phyloP scores from a whole-genome alignment of 2,888 invertebrate species.

The Allygus modestus region DNA sequence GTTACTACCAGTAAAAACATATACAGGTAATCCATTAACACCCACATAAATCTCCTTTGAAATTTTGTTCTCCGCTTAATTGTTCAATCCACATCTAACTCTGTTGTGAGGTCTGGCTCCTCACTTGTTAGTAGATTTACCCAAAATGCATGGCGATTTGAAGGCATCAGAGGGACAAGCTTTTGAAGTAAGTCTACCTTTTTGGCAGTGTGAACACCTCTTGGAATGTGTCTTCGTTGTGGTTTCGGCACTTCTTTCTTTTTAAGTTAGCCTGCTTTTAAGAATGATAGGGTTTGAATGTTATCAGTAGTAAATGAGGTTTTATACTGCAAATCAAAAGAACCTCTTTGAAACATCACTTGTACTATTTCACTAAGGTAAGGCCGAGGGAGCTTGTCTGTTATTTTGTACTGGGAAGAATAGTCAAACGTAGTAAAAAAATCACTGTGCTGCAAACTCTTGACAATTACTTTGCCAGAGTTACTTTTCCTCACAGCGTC shows the following conservation, averaged over 20 bases:
- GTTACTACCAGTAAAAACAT: too few species aligned
- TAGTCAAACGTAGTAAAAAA: constrained; percentile 29
- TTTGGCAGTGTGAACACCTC: neutral
- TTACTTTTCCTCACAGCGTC: constrained; percentile 12
- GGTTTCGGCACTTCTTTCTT: constrained; percentile 35
- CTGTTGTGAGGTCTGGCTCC: constrained; percentile 24
- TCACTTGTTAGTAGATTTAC: constrained; percentile 32
- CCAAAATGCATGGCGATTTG: constrained; percentile 47
- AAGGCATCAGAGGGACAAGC: constrained; percentile 1
- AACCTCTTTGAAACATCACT: constrained; percentile 12
- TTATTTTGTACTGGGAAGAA: constrained; percentile 48
- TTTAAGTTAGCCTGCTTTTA: constrained; percentile 24
- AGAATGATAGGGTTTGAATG: neutral
- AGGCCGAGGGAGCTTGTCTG: constrained; percentile 22
- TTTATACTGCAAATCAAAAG: constrained; percentile 30
- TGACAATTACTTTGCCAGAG: constrained; percentile 20
- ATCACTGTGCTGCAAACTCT: constrained; percentile 19
- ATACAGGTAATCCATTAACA: too few species aligned
- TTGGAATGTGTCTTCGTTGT: neutral
- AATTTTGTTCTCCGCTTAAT: neutral
- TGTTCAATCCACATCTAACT: constrained; percentile 10
- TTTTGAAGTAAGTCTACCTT: constrained; percentile 39
- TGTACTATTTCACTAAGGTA: constrained; percentile 49
- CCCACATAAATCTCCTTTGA: too few species aligned
- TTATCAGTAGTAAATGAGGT: constrained; percentile 22